Conservation (phyloP, 2,888 invertebrate genomes). For the Brenthis hecate region DNA sequence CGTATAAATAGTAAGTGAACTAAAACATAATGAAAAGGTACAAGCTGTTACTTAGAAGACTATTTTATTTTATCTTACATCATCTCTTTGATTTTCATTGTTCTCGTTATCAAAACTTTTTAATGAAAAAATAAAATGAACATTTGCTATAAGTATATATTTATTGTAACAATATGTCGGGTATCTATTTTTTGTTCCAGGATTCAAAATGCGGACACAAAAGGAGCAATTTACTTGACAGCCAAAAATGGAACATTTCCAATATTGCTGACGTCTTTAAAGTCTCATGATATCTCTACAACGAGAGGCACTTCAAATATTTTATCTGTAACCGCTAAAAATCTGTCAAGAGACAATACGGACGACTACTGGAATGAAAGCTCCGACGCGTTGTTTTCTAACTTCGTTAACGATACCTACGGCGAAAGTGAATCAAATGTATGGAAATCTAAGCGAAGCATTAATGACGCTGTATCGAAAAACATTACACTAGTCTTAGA, state of each 20-base stretch:
- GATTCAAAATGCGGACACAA: constrained; percentile 60
- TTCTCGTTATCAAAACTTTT: too few species aligned
- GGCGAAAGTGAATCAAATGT: constrained; percentile 53
- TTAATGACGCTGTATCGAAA: constrained; percentile 88
- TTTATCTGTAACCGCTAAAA: constrained; percentile 65
- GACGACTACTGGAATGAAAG: constrained; percentile 55
- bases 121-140: too few species aligned
- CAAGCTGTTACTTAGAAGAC: too few species aligned
- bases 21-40: too few species aligned
- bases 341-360: constrained; percentile 54
- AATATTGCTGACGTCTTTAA: constrained; percentile 73
- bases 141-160: too few species aligned
- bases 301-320: constrained; percentile 62
- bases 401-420: constrained; percentile 65
- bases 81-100: too few species aligned
- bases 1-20: too few species aligned
- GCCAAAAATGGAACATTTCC: constrained; percentile 79
- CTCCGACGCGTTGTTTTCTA: constrained; percentile 62
- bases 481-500: constrained; percentile 93
- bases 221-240: constrained; percentile 79
- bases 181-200: constrained; percentile 42
- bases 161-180: too few species aligned
- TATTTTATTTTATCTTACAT: too few species aligned
- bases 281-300: constrained; percentile 59
- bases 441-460: constrained; percentile 75